Evolutionary conservation across 92 coral and sea anemone species (phyloP), one percentile per base, ranked within the genome.

Genomic region (Montipora capitata): DNA sequence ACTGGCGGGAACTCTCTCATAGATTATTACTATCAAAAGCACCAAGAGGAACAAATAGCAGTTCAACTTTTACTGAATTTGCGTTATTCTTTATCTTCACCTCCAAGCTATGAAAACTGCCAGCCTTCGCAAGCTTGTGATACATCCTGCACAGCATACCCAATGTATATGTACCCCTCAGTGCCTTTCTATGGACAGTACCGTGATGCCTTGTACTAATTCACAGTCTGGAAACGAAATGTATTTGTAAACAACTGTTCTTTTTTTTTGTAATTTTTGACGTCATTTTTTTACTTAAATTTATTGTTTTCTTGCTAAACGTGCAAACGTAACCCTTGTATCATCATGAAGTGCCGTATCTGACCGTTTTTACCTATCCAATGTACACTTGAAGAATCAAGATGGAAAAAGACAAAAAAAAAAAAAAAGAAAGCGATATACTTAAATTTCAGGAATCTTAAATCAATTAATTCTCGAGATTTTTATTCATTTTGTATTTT

Each of bases 1-100:
- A 85, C 85, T 40, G 87, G 81, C 52, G 94, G 92, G 41, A 83
- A 81, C 51, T 92, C 95, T 39, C 70, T 89, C 35, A 69, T 85
- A 51, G 95, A 98, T 48, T 96, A 95, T 78, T 92, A 96, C 96
- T 94, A 96, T 83, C 97, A 92, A 76, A 98, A 96, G 59, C 89
- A 96, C 54, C 95, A 96, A 72, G 99, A 98, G 48, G 99, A 98
- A 77, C 96, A 88, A 79, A 73, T 96, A 58, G 99, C 94, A 52
- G 99, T 98, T 68, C 99, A 98, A 65, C 90, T 98, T 54, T 84
- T 98, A 48, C 79, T 98, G 78, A 94, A 94, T 89, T 85, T 98
- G 84, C 96, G 95, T n/a, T 85, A 98, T 74, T 92, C 98, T 5
- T 85, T 86, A 52, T 94, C 98, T 74, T 79, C 80, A 54, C 71